Evolutionary conservation across 2,113 vertebrate genomes (phyloP).

Genomic region (Abramis brama): DNA sequence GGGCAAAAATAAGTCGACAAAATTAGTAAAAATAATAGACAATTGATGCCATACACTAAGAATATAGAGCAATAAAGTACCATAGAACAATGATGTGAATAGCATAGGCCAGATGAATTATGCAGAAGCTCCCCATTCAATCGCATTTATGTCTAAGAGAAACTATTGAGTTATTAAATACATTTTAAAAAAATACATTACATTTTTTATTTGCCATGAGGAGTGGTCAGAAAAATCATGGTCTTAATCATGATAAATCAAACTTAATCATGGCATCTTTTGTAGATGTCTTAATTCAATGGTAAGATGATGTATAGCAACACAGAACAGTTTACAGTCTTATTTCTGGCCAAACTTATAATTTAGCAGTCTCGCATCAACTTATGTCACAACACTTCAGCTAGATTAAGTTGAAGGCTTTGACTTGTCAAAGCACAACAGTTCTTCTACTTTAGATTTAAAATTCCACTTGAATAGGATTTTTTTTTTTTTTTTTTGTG

Average conservation of each 20-base stretch:
- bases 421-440: background rate
- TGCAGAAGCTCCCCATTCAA: background rate
- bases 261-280: background rate
- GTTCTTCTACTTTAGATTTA: background rate
- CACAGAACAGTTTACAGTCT: background rate
- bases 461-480: background rate
- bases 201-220: background rate
- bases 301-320: background rate
- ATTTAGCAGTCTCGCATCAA: background rate
- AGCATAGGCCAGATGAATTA: background rate
- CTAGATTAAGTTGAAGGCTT: background rate
- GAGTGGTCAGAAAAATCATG: background rate
- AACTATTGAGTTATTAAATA: background rate
- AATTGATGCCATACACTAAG: no score
- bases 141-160: background rate
- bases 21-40: background rate
- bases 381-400: background rate
- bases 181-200: background rate
- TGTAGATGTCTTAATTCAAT: background rate
- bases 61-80: no score
- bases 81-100: background rate
- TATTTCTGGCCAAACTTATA: background rate
- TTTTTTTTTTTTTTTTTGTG: background rate
- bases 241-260: background rate
- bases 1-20: background rate